phyloP scores from a whole-genome alignment of 2,888 invertebrate genomes.

The Ligdia adustata region DNA sequence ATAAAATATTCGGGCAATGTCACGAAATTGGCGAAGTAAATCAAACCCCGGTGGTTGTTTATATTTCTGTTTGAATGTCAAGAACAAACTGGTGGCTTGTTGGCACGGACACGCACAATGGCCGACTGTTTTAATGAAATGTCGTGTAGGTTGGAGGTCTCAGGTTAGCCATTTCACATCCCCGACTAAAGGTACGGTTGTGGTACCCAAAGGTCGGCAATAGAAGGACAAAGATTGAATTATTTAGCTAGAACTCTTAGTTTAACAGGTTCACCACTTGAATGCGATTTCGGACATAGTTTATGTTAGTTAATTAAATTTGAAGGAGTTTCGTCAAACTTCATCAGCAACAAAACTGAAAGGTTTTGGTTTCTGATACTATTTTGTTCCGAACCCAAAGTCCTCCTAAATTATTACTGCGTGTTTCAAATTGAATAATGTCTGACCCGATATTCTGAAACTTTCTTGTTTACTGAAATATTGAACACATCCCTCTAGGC shows the following conservation, averaged over 20 bases:
- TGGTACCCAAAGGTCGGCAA: not conserved
- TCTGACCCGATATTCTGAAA: too few relatives aligned
- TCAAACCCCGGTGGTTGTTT: conserved; percentile 9
- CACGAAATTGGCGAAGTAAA: conserved; percentile 5
- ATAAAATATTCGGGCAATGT: conserved; percentile 3
- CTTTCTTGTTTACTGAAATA: not conserved
- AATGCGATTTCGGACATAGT: not conserved
- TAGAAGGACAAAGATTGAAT: not conserved
- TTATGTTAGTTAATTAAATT: too few relatives aligned
- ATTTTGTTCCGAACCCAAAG: too few relatives aligned
- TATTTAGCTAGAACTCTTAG: not conserved
- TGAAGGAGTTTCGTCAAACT: too few relatives aligned
- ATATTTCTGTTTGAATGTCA: conserved; percentile 25
- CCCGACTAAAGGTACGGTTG: not conserved
- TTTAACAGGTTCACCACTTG: not conserved
- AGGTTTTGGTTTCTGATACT: too few relatives aligned
- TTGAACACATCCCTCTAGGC: conserved; percentile 3
- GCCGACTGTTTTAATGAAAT: conserved; percentile 10
- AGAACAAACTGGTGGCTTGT: conserved; percentile 15
- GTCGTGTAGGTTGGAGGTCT: not conserved
- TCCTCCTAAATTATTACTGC: not conserved
- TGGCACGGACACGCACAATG: conserved; percentile 4
- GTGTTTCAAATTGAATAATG: not conserved
- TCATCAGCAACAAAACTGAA: too few relatives aligned
- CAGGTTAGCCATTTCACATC: not conserved